Percentiles rank a stretch among this genome's conserved stretches.
Evolutionary conservation across 30 jellyfish, hydroid and myxozoan genomes (phyloP).

Genomic region (Aurelia aurita): DNA sequence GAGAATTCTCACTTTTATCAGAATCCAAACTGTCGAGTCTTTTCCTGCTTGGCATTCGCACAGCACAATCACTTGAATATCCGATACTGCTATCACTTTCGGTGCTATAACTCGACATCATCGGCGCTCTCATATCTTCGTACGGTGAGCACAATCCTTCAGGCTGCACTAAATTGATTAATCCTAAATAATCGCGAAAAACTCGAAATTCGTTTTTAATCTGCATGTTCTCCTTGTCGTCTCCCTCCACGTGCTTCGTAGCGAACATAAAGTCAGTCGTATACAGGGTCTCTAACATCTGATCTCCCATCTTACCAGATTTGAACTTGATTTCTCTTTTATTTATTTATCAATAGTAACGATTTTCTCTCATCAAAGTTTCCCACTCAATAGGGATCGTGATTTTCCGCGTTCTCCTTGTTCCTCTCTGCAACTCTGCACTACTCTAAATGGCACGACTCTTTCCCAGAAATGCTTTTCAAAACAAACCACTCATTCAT

Average conservation of each 20-base stretch:
- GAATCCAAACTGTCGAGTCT: constrained; percentile 97
- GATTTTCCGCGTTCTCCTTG: neutral
- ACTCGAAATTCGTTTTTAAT: constrained; percentile 82
- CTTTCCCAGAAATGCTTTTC: constrained; percentile 14
- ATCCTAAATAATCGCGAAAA: constrained; percentile 96
- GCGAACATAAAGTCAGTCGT: constrained; percentile 59
- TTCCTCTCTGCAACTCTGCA: neutral
- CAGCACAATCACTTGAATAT: constrained; percentile 31
- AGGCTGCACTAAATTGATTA: constrained; percentile 89
- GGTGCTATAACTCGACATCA: neutral
- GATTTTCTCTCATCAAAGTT: neutral
- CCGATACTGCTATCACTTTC: constrained; percentile 21
- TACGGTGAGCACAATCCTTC: constrained; percentile 55
- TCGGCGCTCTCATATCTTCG: constrained; percentile 9
- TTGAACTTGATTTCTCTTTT: neutral
- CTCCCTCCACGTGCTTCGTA: constrained; percentile 81
- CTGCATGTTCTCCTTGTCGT: constrained; percentile 65
- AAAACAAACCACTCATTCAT: constrained; percentile 6
- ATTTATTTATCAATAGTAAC: neutral
- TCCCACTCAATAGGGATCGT: neutral
- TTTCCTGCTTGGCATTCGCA: constrained; percentile 62
- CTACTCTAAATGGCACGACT: neutral
- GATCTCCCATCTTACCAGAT: constrained; percentile 58
- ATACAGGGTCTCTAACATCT: constrained; percentile 70
- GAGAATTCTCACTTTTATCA: constrained; percentile 84